Conservation (phyloP, 2,113 vertebrate species). For the Pardalotus punctatus region DNA sequence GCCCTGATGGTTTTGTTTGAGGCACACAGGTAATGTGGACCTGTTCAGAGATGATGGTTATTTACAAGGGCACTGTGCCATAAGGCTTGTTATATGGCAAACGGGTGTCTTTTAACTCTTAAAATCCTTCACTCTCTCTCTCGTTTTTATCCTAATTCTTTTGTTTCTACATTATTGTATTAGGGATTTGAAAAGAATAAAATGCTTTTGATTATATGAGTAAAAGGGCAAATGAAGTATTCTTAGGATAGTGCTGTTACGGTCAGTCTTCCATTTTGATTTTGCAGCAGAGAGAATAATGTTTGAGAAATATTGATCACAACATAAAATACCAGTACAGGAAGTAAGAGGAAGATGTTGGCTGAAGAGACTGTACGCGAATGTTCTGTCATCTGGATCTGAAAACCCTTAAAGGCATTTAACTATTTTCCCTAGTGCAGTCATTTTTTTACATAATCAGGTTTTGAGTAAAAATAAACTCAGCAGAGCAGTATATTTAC, state of each 20-base stretch:
- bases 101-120: background rate
- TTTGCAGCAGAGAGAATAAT: slow-evolving; percentile 6
- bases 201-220: background rate
- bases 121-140: background rate
- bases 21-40: background rate
- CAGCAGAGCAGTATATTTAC: background rate
- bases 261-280: slow-evolving; percentile 46
- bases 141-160: background rate
- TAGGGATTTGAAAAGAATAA: background rate
- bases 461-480: slow-evolving; percentile 25
- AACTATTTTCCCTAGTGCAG: background rate
- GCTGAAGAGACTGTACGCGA: background rate
- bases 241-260: background rate
- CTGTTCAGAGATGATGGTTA: background rate
- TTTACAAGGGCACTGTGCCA: background rate
- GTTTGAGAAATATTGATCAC: slow-evolving; percentile 34
- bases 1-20: background rate
- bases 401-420: background rate
- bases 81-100: background rate
- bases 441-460: slow-evolving; percentile 17
- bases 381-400: background rate
- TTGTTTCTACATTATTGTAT: background rate
- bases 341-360: background rate
- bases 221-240: background rate
- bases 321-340: background rate